phyloP scores from a whole-genome alignment of 2,888 invertebrate species.

The Acleris laterana region DNA sequence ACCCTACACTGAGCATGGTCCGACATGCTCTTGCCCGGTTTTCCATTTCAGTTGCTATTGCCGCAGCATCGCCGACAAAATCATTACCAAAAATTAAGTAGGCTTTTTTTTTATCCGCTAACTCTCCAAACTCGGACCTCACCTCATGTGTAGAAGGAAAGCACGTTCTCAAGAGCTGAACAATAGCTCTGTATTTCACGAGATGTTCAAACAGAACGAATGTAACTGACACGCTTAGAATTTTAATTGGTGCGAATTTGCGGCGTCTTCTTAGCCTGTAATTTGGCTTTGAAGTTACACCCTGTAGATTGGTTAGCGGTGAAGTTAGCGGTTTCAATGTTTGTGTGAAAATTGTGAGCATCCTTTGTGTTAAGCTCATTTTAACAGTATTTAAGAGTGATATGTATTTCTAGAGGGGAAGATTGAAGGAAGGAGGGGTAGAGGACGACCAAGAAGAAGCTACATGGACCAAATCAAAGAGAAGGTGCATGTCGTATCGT shows the following conservation, averaged over 20 bases:
- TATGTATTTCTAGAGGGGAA: too few species aligned
- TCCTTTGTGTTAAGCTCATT: background rate
- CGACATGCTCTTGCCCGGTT: too few species aligned
- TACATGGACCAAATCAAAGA: too few species aligned
- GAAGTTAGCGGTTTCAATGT: background rate
- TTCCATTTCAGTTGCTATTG: too few species aligned
- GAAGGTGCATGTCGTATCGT: too few species aligned
- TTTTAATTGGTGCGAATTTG: constrained; percentile 67
- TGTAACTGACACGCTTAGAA: constrained; percentile 57
- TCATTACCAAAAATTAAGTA: too few species aligned
- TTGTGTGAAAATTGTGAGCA: background rate
- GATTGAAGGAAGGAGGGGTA: too few species aligned
- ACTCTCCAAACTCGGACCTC: constrained; percentile 41
- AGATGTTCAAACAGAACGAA: constrained; percentile 65
- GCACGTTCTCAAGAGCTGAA: constrained; percentile 47
- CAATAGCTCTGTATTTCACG: constrained; percentile 55
- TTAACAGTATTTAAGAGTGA: too few species aligned
- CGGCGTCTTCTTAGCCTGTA: constrained; percentile 47
- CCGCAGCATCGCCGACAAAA: too few species aligned
- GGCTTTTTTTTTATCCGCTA: background rate
- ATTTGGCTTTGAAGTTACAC: constrained; percentile 25
- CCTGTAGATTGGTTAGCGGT: background rate
- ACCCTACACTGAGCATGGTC: too few species aligned
- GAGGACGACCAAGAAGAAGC: too few species aligned
- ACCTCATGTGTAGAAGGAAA: constrained; percentile 26